Percentiles rank a stretch among this genome's conserved stretches.
phyloP scores from a whole-genome alignment of 2,888 invertebrate species.

The Eilema griseolum region DNA sequence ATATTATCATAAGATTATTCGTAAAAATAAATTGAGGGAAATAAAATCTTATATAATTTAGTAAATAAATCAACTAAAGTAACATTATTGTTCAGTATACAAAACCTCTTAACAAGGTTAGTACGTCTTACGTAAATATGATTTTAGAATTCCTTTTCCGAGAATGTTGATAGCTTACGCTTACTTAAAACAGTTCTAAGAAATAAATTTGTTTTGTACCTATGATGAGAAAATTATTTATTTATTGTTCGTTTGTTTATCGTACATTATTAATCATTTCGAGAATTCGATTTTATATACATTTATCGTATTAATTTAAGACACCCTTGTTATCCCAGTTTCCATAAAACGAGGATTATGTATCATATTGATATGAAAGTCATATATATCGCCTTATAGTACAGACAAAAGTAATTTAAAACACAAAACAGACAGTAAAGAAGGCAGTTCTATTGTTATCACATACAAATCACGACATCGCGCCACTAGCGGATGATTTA shows the following conservation, averaged over 20 bases:
- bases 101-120: conserved; percentile 54
- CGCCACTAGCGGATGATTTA: conserved; percentile 27
- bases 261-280: neutral
- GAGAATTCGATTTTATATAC: conserved; percentile 9
- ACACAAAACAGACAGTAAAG: conserved; percentile 20
- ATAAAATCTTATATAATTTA: too few relatives aligned
- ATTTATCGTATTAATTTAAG: conserved; percentile 4
- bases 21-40: neutral
- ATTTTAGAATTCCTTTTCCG: conserved; percentile 59
- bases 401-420: conserved; percentile 10
- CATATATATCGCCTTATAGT: neutral
- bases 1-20: neutral
- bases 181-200: conserved; percentile 42
- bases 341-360: neutral
- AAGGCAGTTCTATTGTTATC: conserved; percentile 22
- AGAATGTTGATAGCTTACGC: conserved; percentile 40
- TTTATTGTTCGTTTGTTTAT: conserved; percentile 24
- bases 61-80: neutral
- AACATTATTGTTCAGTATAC: conserved; percentile 4
- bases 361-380: neutral
- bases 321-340: conserved; percentile 11
- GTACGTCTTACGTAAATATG: conserved; percentile 47
- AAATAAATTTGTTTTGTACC: conserved; percentile 49
- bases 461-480: conserved; percentile 21
- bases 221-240: conserved; percentile 33